Evolutionary conservation across 2,888 invertebrate genomes (phyloP).

Genomic region (Rugalucina vietnamica): DNA sequence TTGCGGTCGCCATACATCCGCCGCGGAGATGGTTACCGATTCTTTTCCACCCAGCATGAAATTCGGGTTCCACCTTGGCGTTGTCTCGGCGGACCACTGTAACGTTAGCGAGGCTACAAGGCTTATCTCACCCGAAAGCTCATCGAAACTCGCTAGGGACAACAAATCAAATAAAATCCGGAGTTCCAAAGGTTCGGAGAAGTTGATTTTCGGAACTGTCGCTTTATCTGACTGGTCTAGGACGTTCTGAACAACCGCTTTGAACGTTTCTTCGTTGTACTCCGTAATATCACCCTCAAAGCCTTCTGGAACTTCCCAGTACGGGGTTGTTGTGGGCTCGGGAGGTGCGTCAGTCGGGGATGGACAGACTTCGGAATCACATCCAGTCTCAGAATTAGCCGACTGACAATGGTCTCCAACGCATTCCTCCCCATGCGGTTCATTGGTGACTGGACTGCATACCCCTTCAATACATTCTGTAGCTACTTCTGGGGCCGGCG

Average conservation of each 20-base stretch:
- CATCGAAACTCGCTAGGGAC: slow-evolving; percentile 29
- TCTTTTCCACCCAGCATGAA: slow-evolving; percentile 14
- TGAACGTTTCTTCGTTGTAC: neutral
- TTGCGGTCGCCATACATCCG: slow-evolving; percentile 19
- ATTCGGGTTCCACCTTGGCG: slow-evolving; percentile 24
- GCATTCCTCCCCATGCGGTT: too few species aligned
- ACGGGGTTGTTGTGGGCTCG: neutral
- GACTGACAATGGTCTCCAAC: too few species aligned
- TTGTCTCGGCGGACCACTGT: slow-evolving; percentile 10
- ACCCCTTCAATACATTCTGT: too few species aligned
- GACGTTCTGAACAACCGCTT: neutral
- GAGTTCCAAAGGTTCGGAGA: slow-evolving; percentile 17
- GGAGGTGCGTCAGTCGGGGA: too few species aligned
- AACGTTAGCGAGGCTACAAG: slow-evolving; percentile 21
- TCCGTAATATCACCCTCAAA: neutral
- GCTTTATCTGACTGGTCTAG: neutral
- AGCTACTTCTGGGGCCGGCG: too few species aligned
- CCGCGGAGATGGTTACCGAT: slow-evolving; percentile 8
- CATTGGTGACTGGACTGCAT: too few species aligned
- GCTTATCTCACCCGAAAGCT: slow-evolving; percentile 30
- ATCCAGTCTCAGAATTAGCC: too few species aligned
- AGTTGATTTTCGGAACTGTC: slow-evolving; percentile 1
- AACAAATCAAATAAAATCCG: slow-evolving; percentile 8
- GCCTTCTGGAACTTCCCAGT: too few species aligned
- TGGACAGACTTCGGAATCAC: too few species aligned